Evolutionary conservation across 1,140 invertebrate genomes (phyloP), one percentile per base, ranked within the genome.

Genomic region (Branchinecta lynchi): DNA sequence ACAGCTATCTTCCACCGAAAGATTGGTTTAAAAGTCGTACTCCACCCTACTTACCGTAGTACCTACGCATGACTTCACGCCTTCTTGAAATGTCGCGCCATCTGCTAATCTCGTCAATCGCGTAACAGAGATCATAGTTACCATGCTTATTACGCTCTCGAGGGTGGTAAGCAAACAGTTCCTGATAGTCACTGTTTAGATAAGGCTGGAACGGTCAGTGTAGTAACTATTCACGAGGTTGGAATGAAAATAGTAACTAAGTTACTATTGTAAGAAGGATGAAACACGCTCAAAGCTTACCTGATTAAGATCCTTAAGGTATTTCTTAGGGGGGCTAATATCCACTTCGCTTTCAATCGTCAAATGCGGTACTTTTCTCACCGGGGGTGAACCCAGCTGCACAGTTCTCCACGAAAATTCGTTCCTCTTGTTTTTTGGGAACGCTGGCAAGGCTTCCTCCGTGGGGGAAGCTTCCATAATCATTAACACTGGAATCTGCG

Each of bases 341-440:
- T 60, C 51, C 12, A 60, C 17, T 20, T 60, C 51, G 17, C 51
- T 60, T 60, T 60, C 51, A 15, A 60, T 60, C 12, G 51, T 60
- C 17, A 60, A 60, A 60, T 15, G 12, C 6, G 66, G n/a, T 45
- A 66, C 44, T 70, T 70, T 45, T 65, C 43, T 32, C 10, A 69
- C 43, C 21, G 71, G 71, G 8, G 71, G 71, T 8, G 71, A 71
- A 43, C 71, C 71, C 8, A 71, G 43, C n/a, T 65, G 68, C 45
- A 71, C 68, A 3, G 43, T 32, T n/a, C 51, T 68, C 71, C 71
- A 71, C 0, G 69, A 32, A 60, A 60, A 60, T 20, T 60, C 8
- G 66, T 45, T 17, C 15, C 45, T 17, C 45, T 20, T 43, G 43
- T 66, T 43, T 43, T 10, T 66, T 60, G 70, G 2, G 32, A 44